A percentile compares a stretch with the other conserved stretches of the same genome.
Evolutionary conservation across 1,140 invertebrate species (phyloP).

Genomic region (Drosophila pachea): DNA sequence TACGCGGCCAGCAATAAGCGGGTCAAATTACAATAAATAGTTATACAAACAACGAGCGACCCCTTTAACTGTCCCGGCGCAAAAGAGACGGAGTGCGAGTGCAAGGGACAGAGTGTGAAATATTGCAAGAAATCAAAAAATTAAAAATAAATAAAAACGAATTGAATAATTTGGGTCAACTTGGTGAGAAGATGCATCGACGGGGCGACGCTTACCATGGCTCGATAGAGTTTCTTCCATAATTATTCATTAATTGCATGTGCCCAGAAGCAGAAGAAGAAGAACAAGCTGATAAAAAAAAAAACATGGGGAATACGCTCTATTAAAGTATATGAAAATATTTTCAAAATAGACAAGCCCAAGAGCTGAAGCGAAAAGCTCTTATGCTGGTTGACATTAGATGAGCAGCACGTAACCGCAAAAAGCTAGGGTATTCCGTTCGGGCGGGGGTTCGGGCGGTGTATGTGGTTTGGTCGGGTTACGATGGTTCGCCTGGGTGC

Average conservation of each 20-base stretch:
- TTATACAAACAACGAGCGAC: slow-evolving; percentile 73
- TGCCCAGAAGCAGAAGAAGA: neutral
- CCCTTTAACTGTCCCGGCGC: slow-evolving; percentile 48
- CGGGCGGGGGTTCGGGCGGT: neutral
- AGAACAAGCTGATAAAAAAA: slow-evolving; percentile 1
- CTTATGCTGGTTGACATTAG: slow-evolving; percentile 73
- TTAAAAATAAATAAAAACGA: slow-evolving; percentile 78
- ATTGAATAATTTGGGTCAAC: slow-evolving; percentile 78
- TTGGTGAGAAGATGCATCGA: slow-evolving; percentile 43
- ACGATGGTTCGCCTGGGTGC: slow-evolving; percentile 22
- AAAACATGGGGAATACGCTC: slow-evolving; percentile 16
- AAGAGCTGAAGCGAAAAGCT: neutral
- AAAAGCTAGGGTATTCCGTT: slow-evolving; percentile 25
- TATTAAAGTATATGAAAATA: slow-evolving; percentile 70
- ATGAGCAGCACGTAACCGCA: slow-evolving; percentile 37
- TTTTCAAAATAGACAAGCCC: slow-evolving; percentile 52
- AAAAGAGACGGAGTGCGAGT: neutral
- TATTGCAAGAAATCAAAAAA: slow-evolving; percentile 78
- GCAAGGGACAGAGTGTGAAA: slow-evolving; percentile 3
- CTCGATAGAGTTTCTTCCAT: slow-evolving; percentile 20
- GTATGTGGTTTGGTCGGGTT: slow-evolving; percentile 9
- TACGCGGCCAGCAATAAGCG: slow-evolving; percentile 58
- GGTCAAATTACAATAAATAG: slow-evolving; percentile 79
- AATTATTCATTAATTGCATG: slow-evolving; percentile 70
- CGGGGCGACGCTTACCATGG: slow-evolving; percentile 10